A percentile compares a stretch with the other conserved stretches of the same genome.
phyloP scores from a whole-genome alignment of 1,140 invertebrate species.

The Lepidostoma basale region DNA sequence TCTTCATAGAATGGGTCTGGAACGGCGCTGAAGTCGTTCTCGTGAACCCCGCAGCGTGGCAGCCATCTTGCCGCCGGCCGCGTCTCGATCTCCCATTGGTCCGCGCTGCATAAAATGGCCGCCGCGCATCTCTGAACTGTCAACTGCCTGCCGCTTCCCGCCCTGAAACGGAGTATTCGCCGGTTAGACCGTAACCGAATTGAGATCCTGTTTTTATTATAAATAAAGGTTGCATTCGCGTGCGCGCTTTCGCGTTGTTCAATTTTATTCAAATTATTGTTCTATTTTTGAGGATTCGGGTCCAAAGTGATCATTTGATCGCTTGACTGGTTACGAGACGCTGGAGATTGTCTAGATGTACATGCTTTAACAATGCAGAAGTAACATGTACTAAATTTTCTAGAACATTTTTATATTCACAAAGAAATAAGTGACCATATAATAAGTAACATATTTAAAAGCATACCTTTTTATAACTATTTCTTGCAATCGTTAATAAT shows the following conservation, averaged over 20 bases:
- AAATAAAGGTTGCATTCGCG: neutral
- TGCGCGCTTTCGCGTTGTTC: neutral
- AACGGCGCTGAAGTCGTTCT: neutral
- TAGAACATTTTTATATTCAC: too few species aligned
- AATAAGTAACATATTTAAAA: too few species aligned
- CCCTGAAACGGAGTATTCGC: slow-evolving; percentile 10
- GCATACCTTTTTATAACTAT: too few species aligned
- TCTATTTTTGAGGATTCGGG: slow-evolving; percentile 37
- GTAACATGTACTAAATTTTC: too few species aligned
- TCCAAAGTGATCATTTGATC: slow-evolving; percentile 35
- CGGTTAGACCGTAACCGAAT: neutral
- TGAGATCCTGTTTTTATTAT: neutral
- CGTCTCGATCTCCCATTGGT: slow-evolving; percentile 16
- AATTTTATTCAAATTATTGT: slow-evolving; percentile 26
- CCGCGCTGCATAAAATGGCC: slow-evolving; percentile 25
- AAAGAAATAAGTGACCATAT: too few species aligned
- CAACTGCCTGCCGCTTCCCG: slow-evolving; percentile 17
- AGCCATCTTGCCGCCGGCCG: slow-evolving; percentile 25
- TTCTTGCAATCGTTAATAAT: too few species aligned
- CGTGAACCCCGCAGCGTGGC: slow-evolving; percentile 27
- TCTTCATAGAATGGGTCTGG: slow-evolving; percentile 23
- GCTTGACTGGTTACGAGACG: slow-evolving; percentile 36
- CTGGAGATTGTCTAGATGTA: slow-evolving; percentile 28
- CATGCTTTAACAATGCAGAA: too few species aligned
- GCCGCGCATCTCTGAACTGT: slow-evolving; percentile 36